Conservation (phyloP, 2,797 vertebrate genomes). For the Schizothorax lantsangensis region DNA sequence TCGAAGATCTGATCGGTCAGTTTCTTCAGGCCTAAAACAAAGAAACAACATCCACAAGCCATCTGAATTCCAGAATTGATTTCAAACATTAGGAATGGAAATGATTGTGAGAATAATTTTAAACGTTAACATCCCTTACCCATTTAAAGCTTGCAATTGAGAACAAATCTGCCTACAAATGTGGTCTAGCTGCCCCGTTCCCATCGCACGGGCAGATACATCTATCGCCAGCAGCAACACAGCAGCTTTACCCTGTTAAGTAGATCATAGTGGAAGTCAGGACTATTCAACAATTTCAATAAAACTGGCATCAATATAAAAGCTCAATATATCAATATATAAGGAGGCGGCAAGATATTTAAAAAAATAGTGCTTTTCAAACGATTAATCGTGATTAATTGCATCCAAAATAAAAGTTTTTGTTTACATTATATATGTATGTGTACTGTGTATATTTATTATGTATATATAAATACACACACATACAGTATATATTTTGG, state of each 20-base stretch:
- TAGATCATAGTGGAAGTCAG: not conserved
- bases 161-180: slow-evolving; percentile 74
- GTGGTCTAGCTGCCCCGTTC: slow-evolving; percentile 75
- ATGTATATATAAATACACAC: too few relatives aligned
- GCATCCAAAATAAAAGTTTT: too few relatives aligned
- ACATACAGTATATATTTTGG: too few relatives aligned
- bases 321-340: too few relatives aligned
- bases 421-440: too few relatives aligned
- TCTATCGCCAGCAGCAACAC: slow-evolving; percentile 80
- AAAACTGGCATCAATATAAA: not conserved
- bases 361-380: too few relatives aligned
- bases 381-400: too few relatives aligned
- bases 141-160: slow-evolving; percentile 68
- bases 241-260: slow-evolving; percentile 70
- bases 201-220: slow-evolving; percentile 74
- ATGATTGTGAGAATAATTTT: not conserved
- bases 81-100: not conserved
- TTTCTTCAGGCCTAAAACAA: slow-evolving; percentile 64
- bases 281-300: not conserved
- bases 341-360: not conserved
- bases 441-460: too few relatives aligned
- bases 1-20: slow-evolving; percentile 63
- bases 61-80: not conserved
- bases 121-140: slow-evolving; percentile 64
- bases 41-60: slow-evolving; percentile 1